phyloP scores from a whole-genome alignment of 2,113 vertebrate genomes.

The Seriola quinqueradiata region DNA sequence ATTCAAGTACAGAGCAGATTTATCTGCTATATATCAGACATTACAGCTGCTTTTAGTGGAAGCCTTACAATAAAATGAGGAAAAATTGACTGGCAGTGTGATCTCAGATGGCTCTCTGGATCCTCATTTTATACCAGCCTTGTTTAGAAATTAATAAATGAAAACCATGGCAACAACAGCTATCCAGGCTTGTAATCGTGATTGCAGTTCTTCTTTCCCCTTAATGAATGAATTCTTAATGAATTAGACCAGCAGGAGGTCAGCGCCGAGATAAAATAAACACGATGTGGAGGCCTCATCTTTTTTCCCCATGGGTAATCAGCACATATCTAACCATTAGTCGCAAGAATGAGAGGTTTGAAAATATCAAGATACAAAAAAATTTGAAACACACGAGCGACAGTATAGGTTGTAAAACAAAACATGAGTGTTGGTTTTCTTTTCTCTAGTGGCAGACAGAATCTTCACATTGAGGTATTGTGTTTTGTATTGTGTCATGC shows the following conservation, averaged over 20 bases:
- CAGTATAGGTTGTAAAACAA: background rate
- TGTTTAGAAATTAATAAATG: conserved; percentile 31
- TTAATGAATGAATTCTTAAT: conserved; percentile 17
- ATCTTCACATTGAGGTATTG: too few relatives aligned
- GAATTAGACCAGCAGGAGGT: conserved; percentile 45
- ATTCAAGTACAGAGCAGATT: background rate
- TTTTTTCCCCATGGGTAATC: background rate
- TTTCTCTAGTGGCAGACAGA: too few relatives aligned
- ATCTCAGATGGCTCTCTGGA: background rate
- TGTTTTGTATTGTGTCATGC: background rate
- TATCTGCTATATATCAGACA: too few relatives aligned
- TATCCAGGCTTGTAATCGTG: background rate
- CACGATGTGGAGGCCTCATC: background rate
- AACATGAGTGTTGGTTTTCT: background rate
- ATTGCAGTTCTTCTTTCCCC: background rate
- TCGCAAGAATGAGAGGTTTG: background rate
- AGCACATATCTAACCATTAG: background rate
- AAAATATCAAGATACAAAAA: background rate
- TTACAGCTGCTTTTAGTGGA: background rate
- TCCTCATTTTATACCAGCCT: background rate
- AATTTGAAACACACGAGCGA: background rate
- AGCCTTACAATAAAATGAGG: background rate
- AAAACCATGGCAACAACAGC: conserved; percentile 41
- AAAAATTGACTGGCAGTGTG: background rate
- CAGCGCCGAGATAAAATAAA: conserved; percentile 10